These are phyloP conservation scores for Shinisaurus crocodilurus DNA, from an alignment of 2,113 vertebrate species.

Conservation along the genomic window DNA sequence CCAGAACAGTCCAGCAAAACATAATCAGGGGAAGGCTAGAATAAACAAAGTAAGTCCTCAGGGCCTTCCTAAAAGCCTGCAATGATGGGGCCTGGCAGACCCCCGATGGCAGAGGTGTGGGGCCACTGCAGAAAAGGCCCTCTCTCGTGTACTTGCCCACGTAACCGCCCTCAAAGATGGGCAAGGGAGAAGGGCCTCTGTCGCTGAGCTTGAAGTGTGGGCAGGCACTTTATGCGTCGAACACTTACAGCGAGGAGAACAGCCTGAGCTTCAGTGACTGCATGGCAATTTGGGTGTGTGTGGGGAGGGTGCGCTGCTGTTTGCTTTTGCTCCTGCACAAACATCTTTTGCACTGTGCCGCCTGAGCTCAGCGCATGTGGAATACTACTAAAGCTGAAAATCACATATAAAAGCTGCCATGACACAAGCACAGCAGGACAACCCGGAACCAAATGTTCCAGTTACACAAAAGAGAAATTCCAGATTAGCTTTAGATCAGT, in stretches of 20 bases:
- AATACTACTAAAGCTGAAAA: neutral
- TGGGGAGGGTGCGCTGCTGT: neutral
- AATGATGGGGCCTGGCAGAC: too few species aligned
- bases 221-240: too few species aligned
- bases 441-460: constrained; percentile 13
- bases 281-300: neutral
- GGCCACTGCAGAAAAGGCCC: too few species aligned
- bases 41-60: too few species aligned
- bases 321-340: neutral
- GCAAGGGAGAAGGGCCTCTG: too few species aligned
- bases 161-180: too few species aligned
- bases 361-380: neutral
- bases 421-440: neutral
- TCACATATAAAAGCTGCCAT: neutral
- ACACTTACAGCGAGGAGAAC: neutral
- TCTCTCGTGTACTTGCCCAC: too few species aligned
- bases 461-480: neutral
- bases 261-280: constrained; percentile 3
- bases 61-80: too few species aligned
- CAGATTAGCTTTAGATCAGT: neutral
- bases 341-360: neutral
- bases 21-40: too few species aligned
- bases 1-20: too few species aligned
- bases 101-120: too few species aligned
- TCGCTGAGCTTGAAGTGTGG: too few species aligned